phyloP scores from a whole-genome alignment of 2,113 vertebrate genomes.

The Albula goreensis region DNA sequence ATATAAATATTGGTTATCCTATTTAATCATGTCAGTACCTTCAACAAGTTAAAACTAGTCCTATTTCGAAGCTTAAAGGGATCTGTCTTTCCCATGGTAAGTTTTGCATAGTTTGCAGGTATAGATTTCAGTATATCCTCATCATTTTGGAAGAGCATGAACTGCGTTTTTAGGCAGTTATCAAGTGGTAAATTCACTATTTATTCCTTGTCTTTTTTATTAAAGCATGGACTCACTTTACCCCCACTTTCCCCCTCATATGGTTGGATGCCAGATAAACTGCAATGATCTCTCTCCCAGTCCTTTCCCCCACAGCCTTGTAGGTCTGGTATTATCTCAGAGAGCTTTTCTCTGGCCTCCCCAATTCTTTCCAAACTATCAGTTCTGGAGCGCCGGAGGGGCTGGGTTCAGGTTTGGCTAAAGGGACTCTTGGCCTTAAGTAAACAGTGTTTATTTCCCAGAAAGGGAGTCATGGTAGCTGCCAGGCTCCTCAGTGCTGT shows the following conservation, averaged over 20 bases:
- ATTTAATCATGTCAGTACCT: background rate
- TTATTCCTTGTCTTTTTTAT: background rate
- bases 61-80: background rate
- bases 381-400: constrained; percentile 1
- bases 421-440: constrained; percentile 3
- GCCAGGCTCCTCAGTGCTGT: background rate
- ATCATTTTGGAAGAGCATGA: background rate
- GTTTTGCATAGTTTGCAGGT: background rate
- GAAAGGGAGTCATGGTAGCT: background rate
- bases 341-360: background rate
- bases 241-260: background rate
- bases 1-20: background rate
- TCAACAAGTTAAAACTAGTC: background rate
- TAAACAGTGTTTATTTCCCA: background rate
- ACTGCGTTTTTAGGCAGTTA: background rate
- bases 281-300: background rate
- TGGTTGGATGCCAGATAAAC: background rate
- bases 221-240: background rate
- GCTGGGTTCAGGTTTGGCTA: constrained; percentile 12
- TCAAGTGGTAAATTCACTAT: background rate
- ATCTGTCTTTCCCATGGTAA: background rate
- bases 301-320: background rate
- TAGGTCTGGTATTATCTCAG: constrained; percentile 1
- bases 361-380: background rate
- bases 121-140: background rate